These are phyloP conservation scores for Cyclina sinensis DNA, from an alignment of 1,140 invertebrate species.

Conservation along the genomic window DNA sequence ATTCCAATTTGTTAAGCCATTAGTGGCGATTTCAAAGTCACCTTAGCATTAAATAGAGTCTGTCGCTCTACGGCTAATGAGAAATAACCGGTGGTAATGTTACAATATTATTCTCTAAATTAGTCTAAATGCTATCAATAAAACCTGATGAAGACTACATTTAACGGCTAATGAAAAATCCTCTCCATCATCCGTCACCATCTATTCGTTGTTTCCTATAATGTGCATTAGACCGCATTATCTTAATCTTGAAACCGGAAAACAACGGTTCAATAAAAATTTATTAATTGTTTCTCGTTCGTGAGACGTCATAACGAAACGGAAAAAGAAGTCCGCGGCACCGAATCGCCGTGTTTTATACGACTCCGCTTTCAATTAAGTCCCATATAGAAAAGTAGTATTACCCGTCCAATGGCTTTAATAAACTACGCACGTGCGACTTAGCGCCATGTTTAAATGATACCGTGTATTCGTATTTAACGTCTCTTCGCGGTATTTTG, in stretches of 20 bases:
- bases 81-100: conserved; percentile 62
- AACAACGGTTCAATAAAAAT: conserved; percentile 65
- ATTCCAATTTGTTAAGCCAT: conserved; percentile 63
- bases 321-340: conserved; percentile 49
- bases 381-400: conserved; percentile 24
- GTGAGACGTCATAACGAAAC: conserved; percentile 61
- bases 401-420: conserved; percentile 28
- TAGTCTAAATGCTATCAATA: conserved; percentile 65
- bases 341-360: conserved; percentile 63
- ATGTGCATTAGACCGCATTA: conserved; percentile 66
- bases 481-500: conserved; percentile 54
- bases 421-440: conserved; percentile 58
- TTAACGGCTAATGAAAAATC: conserved; percentile 65
- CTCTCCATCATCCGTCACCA: conserved; percentile 44
- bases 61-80: conserved; percentile 46
- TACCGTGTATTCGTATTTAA: conserved; percentile 15
- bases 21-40: conserved; percentile 37
- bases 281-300: conserved; percentile 68
- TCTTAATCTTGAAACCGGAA: conserved; percentile 54
- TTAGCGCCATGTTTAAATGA: conserved; percentile 3
- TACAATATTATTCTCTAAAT: conserved; percentile 52
- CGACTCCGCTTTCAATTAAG: conserved; percentile 67
- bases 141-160: conserved; percentile 66
- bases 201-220: conserved; percentile 15
- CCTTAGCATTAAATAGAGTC: conserved; percentile 49